Evolutionary conservation across 2,113 vertebrate species (phyloP).

Genomic region (Nerophis ophidion): DNA sequence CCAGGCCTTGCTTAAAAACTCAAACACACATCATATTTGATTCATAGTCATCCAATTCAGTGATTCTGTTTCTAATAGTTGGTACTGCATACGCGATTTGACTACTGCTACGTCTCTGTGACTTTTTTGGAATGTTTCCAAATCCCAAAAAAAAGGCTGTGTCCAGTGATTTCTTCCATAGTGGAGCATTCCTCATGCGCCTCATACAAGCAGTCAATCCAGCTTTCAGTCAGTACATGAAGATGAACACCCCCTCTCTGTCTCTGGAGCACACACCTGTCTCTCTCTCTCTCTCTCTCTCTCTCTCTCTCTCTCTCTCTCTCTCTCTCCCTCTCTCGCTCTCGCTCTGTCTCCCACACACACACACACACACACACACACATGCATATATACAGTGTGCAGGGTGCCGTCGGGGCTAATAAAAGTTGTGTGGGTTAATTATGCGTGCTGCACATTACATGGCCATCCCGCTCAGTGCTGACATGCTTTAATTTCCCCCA

Average conservation of each 20-base stretch:
- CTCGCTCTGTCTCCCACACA: neutral
- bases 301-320: neutral
- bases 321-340: no score
- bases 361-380: neutral
- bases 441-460: conserved; percentile 40
- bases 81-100: no score
- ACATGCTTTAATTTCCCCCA: conserved; percentile 54
- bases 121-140: neutral
- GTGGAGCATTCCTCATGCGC: neutral
- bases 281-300: neutral
- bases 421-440: conserved; percentile 53
- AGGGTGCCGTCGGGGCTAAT: conserved; percentile 35
- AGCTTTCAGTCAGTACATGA: neutral
- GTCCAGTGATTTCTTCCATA: no score
- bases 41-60: no score
- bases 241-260: neutral
- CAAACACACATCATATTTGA: no score
- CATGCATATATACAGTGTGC: neutral
- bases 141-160: no score
- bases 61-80: no score
- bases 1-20: no score
- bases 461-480: conserved; percentile 36
- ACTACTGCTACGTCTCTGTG: no score
- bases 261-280: neutral
- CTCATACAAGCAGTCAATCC: neutral